Conservation (phyloP, 1,140 invertebrate species). For the Meloidogyne exigua region DNA sequence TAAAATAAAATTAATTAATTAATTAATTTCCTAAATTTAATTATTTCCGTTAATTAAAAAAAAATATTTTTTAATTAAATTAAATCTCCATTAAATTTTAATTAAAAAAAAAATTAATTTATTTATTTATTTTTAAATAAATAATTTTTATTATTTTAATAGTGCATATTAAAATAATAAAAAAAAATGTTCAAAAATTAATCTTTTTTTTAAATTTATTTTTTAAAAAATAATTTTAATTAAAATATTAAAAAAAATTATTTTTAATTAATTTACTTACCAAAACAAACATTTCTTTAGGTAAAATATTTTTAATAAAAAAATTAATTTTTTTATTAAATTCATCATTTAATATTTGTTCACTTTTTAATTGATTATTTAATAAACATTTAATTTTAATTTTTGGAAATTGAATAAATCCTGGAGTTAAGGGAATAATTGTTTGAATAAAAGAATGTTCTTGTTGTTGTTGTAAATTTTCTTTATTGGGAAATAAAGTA, state of each 20-base stretch:
- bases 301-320: not conserved
- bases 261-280: not conserved
- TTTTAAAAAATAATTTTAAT: not conserved
- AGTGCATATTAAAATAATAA: no score
- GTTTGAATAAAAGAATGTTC: not conserved
- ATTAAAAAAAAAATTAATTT: no score
- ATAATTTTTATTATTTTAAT: no score
- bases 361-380: not conserved
- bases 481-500: constrained; percentile 17
- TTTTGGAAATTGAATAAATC: constrained; percentile 3
- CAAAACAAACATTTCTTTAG: constrained; percentile 25
- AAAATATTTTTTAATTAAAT: no score
- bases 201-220: no score
- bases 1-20: no score
- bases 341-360: constrained; percentile 19
- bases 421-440: constrained; percentile 7
- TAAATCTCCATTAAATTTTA: no score
- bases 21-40: no score
- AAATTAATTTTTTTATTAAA: constrained; percentile 17
- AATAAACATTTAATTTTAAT: not conserved
- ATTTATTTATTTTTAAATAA: no score
- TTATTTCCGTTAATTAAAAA: no score
- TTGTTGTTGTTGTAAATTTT: not conserved
- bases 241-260: not conserved
- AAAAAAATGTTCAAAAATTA: not conserved